Conservation (phyloP, 2,113 vertebrate species). For the Panurus biarmicus region DNA sequence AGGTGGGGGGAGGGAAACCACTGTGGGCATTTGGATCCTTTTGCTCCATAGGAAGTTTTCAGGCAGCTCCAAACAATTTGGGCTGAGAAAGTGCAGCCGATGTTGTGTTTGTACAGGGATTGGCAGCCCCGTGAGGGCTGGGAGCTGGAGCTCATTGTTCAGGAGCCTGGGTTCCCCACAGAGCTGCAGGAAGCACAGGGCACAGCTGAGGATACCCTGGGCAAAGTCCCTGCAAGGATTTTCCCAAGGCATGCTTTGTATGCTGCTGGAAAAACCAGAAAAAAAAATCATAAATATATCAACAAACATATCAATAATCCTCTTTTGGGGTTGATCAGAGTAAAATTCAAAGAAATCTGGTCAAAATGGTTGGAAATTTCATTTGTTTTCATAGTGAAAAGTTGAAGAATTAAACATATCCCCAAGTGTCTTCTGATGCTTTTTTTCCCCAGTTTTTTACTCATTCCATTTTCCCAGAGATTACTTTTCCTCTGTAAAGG, state of each 20-base stretch:
- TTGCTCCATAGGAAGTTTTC: slow-evolving; percentile 31
- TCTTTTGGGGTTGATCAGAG: background rate
- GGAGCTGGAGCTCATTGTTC: slow-evolving; percentile 64
- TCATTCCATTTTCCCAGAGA: background rate
- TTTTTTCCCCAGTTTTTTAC: background rate
- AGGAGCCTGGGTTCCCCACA: slow-evolving; percentile 11
- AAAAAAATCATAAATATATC: background rate
- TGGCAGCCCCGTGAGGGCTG: background rate
- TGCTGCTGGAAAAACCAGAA: background rate
- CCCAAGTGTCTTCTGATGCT: background rate
- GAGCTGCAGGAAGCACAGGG: slow-evolving; percentile 69
- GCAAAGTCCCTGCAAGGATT: slow-evolving; percentile 30
- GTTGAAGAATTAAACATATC: background rate
- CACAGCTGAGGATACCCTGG: slow-evolving; percentile 46
- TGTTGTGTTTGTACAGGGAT: background rate
- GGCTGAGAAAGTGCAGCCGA: background rate
- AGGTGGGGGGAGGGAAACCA: background rate
- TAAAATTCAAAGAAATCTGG: background rate
- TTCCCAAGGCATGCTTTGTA: background rate
- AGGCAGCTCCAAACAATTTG: background rate
- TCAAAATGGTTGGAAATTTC: fast-evolving
- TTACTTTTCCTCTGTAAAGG: background rate
- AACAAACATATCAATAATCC: fast-evolving
- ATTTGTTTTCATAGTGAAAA: background rate
- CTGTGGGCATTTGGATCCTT: background rate